Conservation (phyloP, 2,888 invertebrate genomes). For the Altica lythri region DNA sequence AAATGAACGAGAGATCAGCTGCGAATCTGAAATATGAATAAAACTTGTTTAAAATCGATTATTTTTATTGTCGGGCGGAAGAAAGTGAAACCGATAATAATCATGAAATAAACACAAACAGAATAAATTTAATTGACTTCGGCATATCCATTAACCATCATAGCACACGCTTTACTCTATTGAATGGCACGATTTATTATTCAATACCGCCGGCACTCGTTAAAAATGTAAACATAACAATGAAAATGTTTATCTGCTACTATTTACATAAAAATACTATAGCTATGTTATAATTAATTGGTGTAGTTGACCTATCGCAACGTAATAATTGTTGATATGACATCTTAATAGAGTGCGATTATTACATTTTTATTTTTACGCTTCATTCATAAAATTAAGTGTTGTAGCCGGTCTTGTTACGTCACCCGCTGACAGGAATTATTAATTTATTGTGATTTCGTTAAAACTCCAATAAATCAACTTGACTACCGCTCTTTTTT, state of each 20-base stretch:
- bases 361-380: constrained; percentile 42
- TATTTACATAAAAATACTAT: constrained; percentile 48
- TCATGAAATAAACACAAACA: constrained; percentile 21
- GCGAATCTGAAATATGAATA: constrained; percentile 7
- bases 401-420: constrained; percentile 28
- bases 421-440: constrained; percentile 21
- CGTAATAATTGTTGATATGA: constrained; percentile 46
- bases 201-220: constrained; percentile 32
- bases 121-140: constrained; percentile 24
- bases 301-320: constrained; percentile 44
- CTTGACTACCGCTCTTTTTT: constrained; percentile 1
- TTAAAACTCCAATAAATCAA: constrained; percentile 16
- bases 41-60: constrained; percentile 15
- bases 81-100: constrained; percentile 24
- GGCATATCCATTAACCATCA: constrained; percentile 9
- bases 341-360: constrained; percentile 42
- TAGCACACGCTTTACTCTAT: constrained; percentile 25
- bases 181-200: constrained; percentile 32
- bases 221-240: constrained; percentile 43
- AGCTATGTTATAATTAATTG: constrained; percentile 46
- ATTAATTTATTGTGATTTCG: constrained; percentile 1
- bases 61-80: constrained; percentile 14
- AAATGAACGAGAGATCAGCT: no score
- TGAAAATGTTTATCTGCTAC: constrained; percentile 43
- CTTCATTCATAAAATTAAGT: constrained; percentile 42